These are phyloP conservation scores for Cottoperca gobio DNA, from an alignment of 2,797 vertebrate genomes.

Conservation along the genomic window DNA sequence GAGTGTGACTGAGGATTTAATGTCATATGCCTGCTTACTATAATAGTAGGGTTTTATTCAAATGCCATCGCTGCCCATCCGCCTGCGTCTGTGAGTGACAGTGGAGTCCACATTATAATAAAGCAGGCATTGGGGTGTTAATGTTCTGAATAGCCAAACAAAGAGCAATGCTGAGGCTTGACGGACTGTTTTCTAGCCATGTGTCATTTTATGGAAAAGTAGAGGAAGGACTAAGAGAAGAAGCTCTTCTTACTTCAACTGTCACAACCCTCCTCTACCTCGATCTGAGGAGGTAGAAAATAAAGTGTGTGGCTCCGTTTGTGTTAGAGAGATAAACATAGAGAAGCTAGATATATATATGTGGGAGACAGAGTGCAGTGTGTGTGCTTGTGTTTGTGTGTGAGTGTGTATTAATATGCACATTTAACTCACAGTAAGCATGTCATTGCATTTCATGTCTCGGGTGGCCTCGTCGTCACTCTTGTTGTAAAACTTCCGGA, in stretches of 20 bases:
- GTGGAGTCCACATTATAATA: constrained; percentile 54
- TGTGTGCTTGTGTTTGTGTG: background rate
- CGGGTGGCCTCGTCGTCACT: constrained; percentile 71
- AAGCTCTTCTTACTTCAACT: constrained; percentile 42
- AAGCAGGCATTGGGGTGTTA: constrained; percentile 46
- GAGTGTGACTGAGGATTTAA: constrained; percentile 37
- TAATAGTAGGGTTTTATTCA: constrained; percentile 54
- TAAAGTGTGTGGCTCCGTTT: constrained; percentile 38
- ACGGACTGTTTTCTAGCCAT: constrained; percentile 49
- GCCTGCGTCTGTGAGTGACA: constrained; percentile 64
- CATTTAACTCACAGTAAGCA: constrained; percentile 81
- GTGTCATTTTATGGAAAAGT: constrained; percentile 64
- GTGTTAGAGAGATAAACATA: constrained; percentile 48
- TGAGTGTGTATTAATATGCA: background rate
- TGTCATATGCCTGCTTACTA: constrained; percentile 32
- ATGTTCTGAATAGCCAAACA: constrained; percentile 58
- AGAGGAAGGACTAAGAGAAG: constrained; percentile 36
- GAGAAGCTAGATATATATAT: background rate
- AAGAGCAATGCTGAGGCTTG: constrained; percentile 47
- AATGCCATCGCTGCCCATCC: constrained; percentile 46
- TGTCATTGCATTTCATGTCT: constrained; percentile 87
- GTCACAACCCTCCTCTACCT: constrained; percentile 42
- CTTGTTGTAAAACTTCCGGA: constrained; percentile 86
- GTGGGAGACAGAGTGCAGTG: background rate
- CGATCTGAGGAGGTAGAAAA: constrained; percentile 25